A percentile compares a stretch with the other conserved stretches of the same genome.
Evolutionary conservation across 2,888 invertebrate genomes (phyloP).

Genomic region (Camptogramma bilineatum): DNA sequence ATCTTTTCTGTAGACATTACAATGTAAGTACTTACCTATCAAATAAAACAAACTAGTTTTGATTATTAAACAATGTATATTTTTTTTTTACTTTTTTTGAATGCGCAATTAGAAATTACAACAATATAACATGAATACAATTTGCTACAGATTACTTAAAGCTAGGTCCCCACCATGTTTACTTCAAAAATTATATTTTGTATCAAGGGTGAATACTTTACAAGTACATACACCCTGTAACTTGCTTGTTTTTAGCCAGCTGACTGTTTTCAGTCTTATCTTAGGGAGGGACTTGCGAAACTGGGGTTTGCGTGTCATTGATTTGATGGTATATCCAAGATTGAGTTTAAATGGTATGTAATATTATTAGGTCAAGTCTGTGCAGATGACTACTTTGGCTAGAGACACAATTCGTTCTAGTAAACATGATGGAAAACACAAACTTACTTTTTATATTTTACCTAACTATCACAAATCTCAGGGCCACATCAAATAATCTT

Average conservation of each 20-base stretch:
- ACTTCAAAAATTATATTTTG: not conserved
- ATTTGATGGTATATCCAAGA: too few species aligned
- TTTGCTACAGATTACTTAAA: slow-evolving; percentile 9
- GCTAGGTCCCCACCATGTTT: not conserved
- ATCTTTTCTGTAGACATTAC: too few species aligned
- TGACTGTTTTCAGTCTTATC: too few species aligned
- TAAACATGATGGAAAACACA: not conserved
- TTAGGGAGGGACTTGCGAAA: too few species aligned
- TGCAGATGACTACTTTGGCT: too few species aligned
- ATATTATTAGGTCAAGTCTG: not conserved
- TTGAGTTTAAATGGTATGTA: too few species aligned
- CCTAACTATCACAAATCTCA: not conserved
- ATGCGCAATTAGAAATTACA: slow-evolving; percentile 58
- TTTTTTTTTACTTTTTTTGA: slow-evolving; percentile 61
- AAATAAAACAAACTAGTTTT: slow-evolving; percentile 14
- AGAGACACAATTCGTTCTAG: not conserved
- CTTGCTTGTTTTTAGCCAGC: too few species aligned
- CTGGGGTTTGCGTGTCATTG: too few species aligned
- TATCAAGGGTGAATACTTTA: not conserved
- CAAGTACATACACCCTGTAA: not conserved
- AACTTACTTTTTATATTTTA: not conserved
- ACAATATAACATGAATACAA: slow-evolving; percentile 48
- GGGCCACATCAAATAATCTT: not conserved
- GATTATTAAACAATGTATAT: slow-evolving; percentile 50
- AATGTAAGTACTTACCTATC: not conserved